phyloP scores from a whole-genome alignment of 2,113 vertebrate genomes.

The Caranx melampygus region DNA sequence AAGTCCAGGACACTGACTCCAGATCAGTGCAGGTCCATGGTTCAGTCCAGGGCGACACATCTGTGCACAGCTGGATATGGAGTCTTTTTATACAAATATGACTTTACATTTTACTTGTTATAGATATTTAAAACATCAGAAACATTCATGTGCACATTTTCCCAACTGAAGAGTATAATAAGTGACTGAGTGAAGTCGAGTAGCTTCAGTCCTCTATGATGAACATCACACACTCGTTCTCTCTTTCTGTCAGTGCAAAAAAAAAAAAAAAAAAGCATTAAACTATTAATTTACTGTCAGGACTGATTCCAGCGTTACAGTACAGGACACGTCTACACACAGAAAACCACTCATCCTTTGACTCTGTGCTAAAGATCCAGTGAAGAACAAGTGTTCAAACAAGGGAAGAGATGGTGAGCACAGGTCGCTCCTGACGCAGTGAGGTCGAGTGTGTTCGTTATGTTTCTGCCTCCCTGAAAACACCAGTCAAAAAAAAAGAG shows the following conservation, averaged over 20 bases:
- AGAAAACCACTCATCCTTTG: constrained; percentile 30
- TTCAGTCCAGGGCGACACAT: constrained; percentile 30
- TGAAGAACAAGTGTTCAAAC: constrained; percentile 36
- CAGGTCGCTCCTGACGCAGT: not conserved
- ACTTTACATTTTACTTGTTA: constrained; percentile 45
- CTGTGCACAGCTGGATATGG: constrained; percentile 1
- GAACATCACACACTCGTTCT: constrained; percentile 32
- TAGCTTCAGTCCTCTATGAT: constrained; percentile 18
- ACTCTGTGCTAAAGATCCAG: constrained; percentile 47
- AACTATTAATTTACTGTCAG: constrained; percentile 51
- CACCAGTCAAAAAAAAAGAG: not conserved
- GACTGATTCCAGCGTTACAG: constrained; percentile 53
- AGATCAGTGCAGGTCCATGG: constrained; percentile 15
- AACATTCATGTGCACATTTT: constrained; percentile 1
- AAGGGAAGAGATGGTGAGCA: constrained; percentile 8
- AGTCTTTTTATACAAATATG: constrained; percentile 51
- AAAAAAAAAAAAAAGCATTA: constrained; percentile 42
- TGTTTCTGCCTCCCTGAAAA: constrained; percentile 1
- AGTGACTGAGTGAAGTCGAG: constrained; percentile 31
- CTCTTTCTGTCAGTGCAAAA: constrained; percentile 75
- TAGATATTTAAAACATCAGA: constrained; percentile 39
- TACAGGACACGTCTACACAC: constrained; percentile 43
- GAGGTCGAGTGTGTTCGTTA: not conserved
- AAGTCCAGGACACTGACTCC: constrained; percentile 51
- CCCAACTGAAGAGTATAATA: not conserved